Evolutionary conservation across 2,797 vertebrate genomes (phyloP).

Genomic region (Lepus oiostolus): DNA sequence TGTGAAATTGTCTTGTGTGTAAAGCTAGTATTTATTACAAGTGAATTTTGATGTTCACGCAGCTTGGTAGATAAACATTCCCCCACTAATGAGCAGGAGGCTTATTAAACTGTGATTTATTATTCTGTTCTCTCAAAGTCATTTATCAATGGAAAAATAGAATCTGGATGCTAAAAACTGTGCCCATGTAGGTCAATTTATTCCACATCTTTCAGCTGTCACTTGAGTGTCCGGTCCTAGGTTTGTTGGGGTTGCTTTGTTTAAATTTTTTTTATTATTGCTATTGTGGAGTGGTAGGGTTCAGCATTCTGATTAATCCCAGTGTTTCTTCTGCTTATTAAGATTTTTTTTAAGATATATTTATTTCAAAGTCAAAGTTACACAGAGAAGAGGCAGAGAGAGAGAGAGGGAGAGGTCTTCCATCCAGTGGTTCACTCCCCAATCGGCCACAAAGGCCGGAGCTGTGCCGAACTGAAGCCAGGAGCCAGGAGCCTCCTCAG

Average conservation of each 20-base stretch:
- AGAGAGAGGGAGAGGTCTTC: no score
- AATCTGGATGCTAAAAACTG: background rate
- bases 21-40: accelerated
- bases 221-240: background rate
- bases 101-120: background rate
- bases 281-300: accelerated
- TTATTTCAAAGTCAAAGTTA: no score
- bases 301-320: background rate
- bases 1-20: background rate
- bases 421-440: no score
- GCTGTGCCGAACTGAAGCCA: no score
- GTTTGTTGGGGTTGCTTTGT: no score
- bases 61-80: background rate
- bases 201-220: background rate
- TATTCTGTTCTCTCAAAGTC: background rate
- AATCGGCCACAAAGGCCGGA: no score
- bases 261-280: background rate
- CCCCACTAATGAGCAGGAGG: background rate
- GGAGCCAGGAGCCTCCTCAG: no score
- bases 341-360: no score
- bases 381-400: no score
- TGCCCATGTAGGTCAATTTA: background rate
- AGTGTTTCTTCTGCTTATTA: accelerated
- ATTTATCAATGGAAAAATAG: background rate
- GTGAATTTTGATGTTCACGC: no score